Percentiles rank a stretch among this genome's conserved stretches.
These are phyloP conservation scores for Cheiracanthium punctorium DNA, from an alignment of 2,888 invertebrate species.

Conservation along the genomic window DNA sequence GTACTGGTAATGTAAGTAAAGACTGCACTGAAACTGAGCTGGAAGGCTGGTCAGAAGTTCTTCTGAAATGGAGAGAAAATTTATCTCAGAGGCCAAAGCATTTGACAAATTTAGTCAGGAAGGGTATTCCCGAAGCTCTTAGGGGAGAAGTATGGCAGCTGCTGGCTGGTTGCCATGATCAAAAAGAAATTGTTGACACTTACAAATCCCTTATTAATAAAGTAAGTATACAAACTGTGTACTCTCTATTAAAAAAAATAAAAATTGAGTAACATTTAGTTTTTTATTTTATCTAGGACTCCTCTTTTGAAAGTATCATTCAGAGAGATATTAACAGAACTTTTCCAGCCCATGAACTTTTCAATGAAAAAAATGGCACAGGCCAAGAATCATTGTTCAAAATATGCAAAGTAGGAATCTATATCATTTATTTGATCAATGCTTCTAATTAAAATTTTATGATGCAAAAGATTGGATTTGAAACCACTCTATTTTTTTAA, in stretches of 20 bases:
- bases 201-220: slow-evolving; percentile 94
- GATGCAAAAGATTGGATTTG: no score
- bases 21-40: slow-evolving; percentile 95
- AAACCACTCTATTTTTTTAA: no score
- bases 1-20: slow-evolving; percentile 97
- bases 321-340: slow-evolving; percentile 97
- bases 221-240: slow-evolving; percentile 78
- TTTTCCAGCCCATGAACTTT: slow-evolving; percentile 98
- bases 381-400: slow-evolving; percentile 97
- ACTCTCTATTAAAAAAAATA: background rate
- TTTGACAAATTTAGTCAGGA: slow-evolving; percentile 84
- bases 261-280: background rate
- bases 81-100: slow-evolving; percentile 83
- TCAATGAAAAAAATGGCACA: slow-evolving; percentile 93
- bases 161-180: slow-evolving; percentile 87
- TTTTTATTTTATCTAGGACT: slow-evolving; percentile 82
- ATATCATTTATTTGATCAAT: background rate
- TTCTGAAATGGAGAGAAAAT: slow-evolving; percentile 76
- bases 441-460: no score
- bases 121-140: slow-evolving; percentile 95
- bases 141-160: slow-evolving; percentile 99
- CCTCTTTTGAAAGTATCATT: slow-evolving; percentile 95
- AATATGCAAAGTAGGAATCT: slow-evolving; percentile 82
- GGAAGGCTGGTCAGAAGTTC: slow-evolving; percentile 92
- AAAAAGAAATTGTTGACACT: slow-evolving; percentile 86